Evolutionary conservation across 2,888 invertebrate genomes (phyloP).

Genomic region (Hypsopygia costalis): DNA sequence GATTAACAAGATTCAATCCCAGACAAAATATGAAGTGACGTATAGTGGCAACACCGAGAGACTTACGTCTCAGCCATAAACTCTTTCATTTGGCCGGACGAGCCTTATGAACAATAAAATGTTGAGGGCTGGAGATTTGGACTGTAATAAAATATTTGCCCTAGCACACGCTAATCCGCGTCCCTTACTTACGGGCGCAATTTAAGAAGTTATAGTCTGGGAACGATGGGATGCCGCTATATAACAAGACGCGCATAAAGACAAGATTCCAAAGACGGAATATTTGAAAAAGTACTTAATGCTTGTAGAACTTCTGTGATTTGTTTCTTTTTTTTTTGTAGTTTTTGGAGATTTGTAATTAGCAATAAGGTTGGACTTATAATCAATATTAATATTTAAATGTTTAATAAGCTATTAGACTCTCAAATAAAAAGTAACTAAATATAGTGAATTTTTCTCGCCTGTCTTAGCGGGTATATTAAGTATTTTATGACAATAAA

Average conservation of each 20-base stretch:
- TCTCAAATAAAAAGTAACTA: too few relatives aligned
- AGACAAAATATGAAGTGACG: slow-evolving; percentile 36
- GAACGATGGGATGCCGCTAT: neutral
- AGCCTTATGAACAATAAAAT: slow-evolving; percentile 81
- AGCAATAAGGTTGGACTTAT: too few relatives aligned
- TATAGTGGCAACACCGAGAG: slow-evolving; percentile 63
- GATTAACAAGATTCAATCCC: slow-evolving; percentile 13
- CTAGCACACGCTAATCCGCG: slow-evolving; percentile 76
- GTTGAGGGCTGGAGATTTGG: slow-evolving; percentile 79
- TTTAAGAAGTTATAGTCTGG: slow-evolving; percentile 69
- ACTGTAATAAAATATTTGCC: slow-evolving; percentile 81
- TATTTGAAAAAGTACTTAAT: neutral
- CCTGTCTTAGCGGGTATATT: too few relatives aligned
- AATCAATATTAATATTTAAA: too few relatives aligned
- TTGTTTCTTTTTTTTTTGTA: too few relatives aligned
- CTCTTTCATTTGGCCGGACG: slow-evolving; percentile 80
- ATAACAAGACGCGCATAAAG: neutral
- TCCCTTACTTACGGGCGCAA: slow-evolving; percentile 76
- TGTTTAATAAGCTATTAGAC: too few relatives aligned
- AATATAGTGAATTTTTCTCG: too few relatives aligned
- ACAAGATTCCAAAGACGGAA: neutral
- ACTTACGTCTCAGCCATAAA: slow-evolving; percentile 76
- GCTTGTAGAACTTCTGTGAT: neutral
- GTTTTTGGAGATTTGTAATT: too few relatives aligned
- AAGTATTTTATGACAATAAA: too few relatives aligned